Percentiles rank a stretch among this genome's conserved stretches.
phyloP scores from a whole-genome alignment of 53 echinoderm and acorn worm genomes.

The Paelopatides confundens region DNA sequence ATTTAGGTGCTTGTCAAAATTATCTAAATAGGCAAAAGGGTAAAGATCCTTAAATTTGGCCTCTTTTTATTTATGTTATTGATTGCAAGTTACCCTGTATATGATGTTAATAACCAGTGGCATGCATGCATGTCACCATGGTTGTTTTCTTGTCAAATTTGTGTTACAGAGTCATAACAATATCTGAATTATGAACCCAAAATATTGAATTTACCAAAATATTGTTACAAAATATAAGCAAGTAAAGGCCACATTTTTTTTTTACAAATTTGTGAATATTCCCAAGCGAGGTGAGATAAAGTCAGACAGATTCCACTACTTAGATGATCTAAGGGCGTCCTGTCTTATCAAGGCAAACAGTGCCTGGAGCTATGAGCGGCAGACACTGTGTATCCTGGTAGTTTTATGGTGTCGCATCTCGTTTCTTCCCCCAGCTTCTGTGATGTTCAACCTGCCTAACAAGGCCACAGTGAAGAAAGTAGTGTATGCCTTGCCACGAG shows the following conservation, averaged over 20 bases:
- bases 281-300: neutral
- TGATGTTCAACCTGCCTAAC: conserved; percentile 99
- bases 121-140: neutral
- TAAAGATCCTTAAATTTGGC: too few relatives aligned
- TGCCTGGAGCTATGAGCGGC: neutral
- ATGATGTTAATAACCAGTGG: neutral
- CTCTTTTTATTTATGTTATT: neutral
- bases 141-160: neutral
- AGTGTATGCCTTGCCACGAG: conserved; percentile 93
- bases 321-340: conserved; percentile 1
- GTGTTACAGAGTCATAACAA: neutral
- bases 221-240: conserved; percentile 10
- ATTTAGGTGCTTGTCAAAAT: too few relatives aligned
- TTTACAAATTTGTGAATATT: conserved; percentile 37
- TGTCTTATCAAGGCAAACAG: conserved; percentile 25
- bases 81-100: neutral
- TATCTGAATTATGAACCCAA: conserved; percentile 5
- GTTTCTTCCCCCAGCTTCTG: conserved; percentile 75
- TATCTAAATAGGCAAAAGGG: too few relatives aligned
- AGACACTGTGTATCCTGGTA: neutral
- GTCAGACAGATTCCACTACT: conserved; percentile 13
- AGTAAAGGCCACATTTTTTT: neutral
- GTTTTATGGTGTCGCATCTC: conserved; percentile 14
- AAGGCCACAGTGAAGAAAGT: conserved; percentile 99
- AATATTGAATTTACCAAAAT: conserved; percentile 12